Evolutionary conservation across 1,140 invertebrate genomes (phyloP), one percentile per base, ranked within the genome.

Genomic region (Conopomorpha cramerella): DNA sequence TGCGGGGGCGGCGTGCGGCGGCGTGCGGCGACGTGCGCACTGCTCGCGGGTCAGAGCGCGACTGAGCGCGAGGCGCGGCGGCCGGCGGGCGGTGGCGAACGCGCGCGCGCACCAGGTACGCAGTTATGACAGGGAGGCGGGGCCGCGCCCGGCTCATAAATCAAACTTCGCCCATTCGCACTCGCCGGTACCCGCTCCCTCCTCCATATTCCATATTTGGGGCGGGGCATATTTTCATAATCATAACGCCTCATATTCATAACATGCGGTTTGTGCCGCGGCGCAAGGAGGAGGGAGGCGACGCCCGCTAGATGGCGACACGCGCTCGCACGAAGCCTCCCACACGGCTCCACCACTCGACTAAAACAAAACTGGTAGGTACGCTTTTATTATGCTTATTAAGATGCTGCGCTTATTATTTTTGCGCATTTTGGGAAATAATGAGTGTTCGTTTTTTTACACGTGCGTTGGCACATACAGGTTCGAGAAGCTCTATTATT

Each of bases 221-320:
- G 76, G 76, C 76, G 76, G 76, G 62, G 76, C 76, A 77, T 77
- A 77, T 72, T 76, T 73, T 76, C 63, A 77, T 78, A 77, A 74
- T 78, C 76, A 78, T 78, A 77, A 77, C 76, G 73, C 63, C 68
- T 73, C 67, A 73, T 72, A 76, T 78, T 78, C 62, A 76, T 78
- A 78, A 76, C 32, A 39, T 49, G 43, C 34, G 45, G 50, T 39
- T 26, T 23, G 46, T 27, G 41, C 46, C 33, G 46, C 42, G 46
- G 43, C 46, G 47, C 45, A 34, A 38, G 57, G 63, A 55, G 64
- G 67, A 64, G 57, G 62, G 67, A 51, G 54, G 52, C 50, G 61
- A 59, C 60, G 62, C 56, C 59, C 68, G 64, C 64, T 68, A 71
- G 70, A 72, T 72, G 70, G 65, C 66, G 68, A 58, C 49, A 53